These are phyloP conservation scores for Amphilophus citrinellus DNA, from an alignment of 2,113 vertebrate genomes.

Conservation along the genomic window DNA sequence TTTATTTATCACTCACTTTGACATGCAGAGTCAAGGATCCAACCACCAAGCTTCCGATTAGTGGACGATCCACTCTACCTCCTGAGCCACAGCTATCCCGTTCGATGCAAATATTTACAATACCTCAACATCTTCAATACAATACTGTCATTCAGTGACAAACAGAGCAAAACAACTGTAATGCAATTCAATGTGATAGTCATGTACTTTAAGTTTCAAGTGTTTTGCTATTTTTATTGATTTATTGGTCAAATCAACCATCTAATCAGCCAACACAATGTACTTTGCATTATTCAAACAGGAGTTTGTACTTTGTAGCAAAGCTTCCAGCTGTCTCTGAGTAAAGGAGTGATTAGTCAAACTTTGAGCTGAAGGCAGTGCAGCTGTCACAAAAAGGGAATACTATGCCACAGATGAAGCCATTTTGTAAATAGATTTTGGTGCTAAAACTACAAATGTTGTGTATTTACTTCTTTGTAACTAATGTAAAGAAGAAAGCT, in stretches of 20 bases:
- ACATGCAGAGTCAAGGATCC: not conserved
- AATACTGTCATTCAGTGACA: not conserved
- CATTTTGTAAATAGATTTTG: slow-evolving; percentile 46
- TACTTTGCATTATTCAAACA: not conserved
- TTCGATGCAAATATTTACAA: not conserved
- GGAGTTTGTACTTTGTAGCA: not conserved
- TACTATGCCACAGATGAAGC: not conserved
- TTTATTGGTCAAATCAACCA: not conserved
- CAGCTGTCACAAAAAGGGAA: not conserved
- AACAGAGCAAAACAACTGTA: not conserved
- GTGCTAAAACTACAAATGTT: slow-evolving; percentile 39
- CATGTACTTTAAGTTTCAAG: not conserved
- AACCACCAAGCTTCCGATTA: not conserved
- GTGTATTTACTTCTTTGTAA: slow-evolving; percentile 8
- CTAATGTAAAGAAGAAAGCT: not conserved
- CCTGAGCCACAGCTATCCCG: not conserved
- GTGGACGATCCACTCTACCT: not conserved
- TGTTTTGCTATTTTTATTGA: not conserved
- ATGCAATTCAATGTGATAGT: not conserved
- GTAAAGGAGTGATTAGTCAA: not conserved
- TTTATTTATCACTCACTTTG: not conserved
- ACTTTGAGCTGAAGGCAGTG: not conserved
- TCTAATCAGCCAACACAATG: not conserved
- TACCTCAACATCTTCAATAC: not conserved
- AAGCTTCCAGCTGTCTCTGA: not conserved